Evolutionary conservation across 2,113 vertebrate species (phyloP).

Genomic region (Carassius gibelio): DNA sequence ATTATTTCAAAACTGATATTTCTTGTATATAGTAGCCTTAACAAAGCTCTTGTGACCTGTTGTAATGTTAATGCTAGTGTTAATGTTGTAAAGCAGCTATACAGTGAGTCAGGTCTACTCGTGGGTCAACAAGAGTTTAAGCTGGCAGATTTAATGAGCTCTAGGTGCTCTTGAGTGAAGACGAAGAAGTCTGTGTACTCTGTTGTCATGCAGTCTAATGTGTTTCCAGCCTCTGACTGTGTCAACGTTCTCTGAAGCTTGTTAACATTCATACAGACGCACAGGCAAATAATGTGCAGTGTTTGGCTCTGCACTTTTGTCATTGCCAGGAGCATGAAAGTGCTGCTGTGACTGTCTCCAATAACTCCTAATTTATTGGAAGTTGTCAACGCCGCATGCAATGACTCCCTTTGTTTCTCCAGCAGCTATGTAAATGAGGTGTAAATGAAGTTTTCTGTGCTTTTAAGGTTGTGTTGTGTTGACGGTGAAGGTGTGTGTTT

Average conservation of each 20-base stretch:
- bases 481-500: conserved; percentile 38
- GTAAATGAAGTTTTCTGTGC: no score
- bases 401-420: background rate
- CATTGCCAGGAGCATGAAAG: background rate
- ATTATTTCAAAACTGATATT: no score
- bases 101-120: background rate
- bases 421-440: background rate
- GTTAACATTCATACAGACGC: background rate
- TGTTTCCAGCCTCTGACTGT: background rate
- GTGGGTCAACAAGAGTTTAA: background rate
- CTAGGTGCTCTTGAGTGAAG: conserved; percentile 12
- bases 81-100: background rate
- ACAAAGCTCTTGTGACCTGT: no score
- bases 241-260: background rate
- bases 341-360: background rate
- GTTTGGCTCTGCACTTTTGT: conserved; percentile 3
- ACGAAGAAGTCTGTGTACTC: background rate
- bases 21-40: no score
- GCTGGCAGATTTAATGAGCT: background rate
- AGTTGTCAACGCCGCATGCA: background rate
- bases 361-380: background rate
- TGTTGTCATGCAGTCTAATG: background rate
- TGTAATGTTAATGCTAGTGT: no score
- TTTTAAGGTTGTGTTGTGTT: background rate
- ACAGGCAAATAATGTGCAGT: background rate